Percentiles rank a stretch among this genome's conserved stretches.
phyloP scores from a whole-genome alignment of 1,140 invertebrate genomes.

The Platyura marginata region DNA sequence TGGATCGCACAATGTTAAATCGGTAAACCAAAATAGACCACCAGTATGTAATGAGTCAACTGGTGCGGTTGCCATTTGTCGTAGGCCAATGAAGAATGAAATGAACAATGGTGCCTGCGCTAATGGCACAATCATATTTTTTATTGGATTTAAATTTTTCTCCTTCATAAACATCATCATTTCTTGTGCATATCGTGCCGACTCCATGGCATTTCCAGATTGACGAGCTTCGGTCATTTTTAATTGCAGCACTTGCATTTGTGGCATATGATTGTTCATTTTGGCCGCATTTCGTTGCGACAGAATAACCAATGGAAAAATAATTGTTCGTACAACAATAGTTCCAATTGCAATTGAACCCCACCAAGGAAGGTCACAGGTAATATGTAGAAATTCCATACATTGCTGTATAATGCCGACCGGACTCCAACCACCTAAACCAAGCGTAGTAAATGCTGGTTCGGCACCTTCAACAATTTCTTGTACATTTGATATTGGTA shows the following conservation, averaged over 20 bases:
- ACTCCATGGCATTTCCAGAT: slow-evolving; percentile 60
- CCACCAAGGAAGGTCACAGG: slow-evolving; percentile 76
- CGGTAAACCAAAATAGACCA: slow-evolving; percentile 84
- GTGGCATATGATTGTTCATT: slow-evolving; percentile 66
- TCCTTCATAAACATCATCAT: slow-evolving; percentile 63
- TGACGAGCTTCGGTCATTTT: slow-evolving; percentile 70
- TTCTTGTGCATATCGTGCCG: slow-evolving; percentile 49
- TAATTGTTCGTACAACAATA: slow-evolving; percentile 40
- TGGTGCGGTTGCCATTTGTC: slow-evolving; percentile 69
- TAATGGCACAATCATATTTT: slow-evolving; percentile 60
- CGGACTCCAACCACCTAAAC: slow-evolving; percentile 59
- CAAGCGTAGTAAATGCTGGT: slow-evolving; percentile 56
- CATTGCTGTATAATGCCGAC: slow-evolving; percentile 58
- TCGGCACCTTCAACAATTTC: slow-evolving; percentile 41
- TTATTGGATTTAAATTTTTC: slow-evolving; percentile 61
- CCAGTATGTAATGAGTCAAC: slow-evolving; percentile 74
- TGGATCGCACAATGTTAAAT: slow-evolving; percentile 81
- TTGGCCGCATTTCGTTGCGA: slow-evolving; percentile 56
- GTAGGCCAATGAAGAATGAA: slow-evolving; percentile 72
- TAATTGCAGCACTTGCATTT: slow-evolving; percentile 55
- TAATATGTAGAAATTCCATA: slow-evolving; percentile 66
- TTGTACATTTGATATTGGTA: slow-evolving; percentile 19
- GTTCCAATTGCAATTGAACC: slow-evolving; percentile 64
- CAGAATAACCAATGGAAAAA: slow-evolving; percentile 71
- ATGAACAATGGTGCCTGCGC: slow-evolving; percentile 79